These are phyloP conservation scores for Mesoclemmys tuberculata DNA, from an alignment of 2,113 vertebrate species.

Conservation along the genomic window DNA sequence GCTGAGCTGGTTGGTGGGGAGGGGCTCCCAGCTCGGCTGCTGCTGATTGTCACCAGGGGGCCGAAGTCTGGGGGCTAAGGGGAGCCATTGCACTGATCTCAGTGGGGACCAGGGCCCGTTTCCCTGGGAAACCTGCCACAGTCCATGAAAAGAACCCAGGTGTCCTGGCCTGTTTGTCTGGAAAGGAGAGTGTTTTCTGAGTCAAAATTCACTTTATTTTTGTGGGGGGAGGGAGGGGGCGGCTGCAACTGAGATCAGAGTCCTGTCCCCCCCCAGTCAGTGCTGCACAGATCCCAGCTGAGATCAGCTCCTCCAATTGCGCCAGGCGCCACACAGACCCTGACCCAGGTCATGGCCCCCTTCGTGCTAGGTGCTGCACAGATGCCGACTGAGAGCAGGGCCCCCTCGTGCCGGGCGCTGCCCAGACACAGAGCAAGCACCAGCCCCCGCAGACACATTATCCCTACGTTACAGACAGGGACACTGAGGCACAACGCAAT, in stretches of 20 bases:
- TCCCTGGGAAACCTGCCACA: not conserved
- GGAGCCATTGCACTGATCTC: not conserved
- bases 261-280: too few relatives aligned
- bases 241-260: not conserved
- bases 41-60: too few relatives aligned
- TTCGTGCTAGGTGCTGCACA: too few relatives aligned
- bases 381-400: too few relatives aligned
- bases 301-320: rapidly evolving
- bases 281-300: not conserved
- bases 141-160: not conserved
- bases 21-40: not conserved
- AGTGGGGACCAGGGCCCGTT: not conserved
- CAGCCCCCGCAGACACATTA: not conserved
- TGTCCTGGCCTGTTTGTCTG: not conserved
- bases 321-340: not conserved
- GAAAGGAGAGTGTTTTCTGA: not conserved
- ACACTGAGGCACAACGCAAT: not conserved
- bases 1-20: not conserved
- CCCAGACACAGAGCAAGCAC: not conserved
- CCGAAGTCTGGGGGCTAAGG: too few relatives aligned
- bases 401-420: too few relatives aligned
- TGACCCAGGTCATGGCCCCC: too few relatives aligned
- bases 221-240: too few relatives aligned
- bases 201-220: not conserved
- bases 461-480: not conserved